Evolutionary conservation across 2,888 invertebrate genomes (phyloP).

Genomic region (Elaeidobius kamerunicus): DNA sequence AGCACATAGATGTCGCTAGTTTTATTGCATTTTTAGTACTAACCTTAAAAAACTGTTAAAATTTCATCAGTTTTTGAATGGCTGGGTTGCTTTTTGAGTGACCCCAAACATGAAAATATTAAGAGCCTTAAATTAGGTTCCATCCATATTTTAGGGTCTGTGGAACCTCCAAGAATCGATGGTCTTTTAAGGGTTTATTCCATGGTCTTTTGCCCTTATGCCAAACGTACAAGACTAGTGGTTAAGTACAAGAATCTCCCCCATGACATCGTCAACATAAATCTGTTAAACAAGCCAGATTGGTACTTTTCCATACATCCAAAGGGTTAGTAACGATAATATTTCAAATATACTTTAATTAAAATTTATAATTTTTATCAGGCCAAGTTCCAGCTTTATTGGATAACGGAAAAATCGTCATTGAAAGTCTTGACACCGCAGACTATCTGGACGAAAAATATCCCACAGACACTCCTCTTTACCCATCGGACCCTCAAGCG

Average conservation of each 20-base stretch:
- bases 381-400: conserved; percentile 54
- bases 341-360: neutral
- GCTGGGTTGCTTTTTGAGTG: too few relatives aligned
- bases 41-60: too few relatives aligned
- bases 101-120: neutral
- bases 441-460: conserved; percentile 56
- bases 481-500: conserved; percentile 47
- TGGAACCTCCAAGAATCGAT: conserved; percentile 57
- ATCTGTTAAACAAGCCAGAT: conserved; percentile 78
- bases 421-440: conserved; percentile 54
- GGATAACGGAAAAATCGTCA: conserved; percentile 49
- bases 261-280: conserved; percentile 70
- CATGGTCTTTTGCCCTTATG: conserved; percentile 83
- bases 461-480: conserved; percentile 49
- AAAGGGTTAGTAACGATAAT: conserved; percentile 47
- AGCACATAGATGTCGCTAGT: too few relatives aligned
- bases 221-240: conserved; percentile 70
- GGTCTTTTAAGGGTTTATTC: conserved; percentile 72
- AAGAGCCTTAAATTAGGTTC: too few relatives aligned
- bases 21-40: too few relatives aligned
- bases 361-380: conserved; percentile 27
- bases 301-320: conserved; percentile 68
- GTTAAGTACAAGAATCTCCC: conserved; percentile 73
- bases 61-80: too few relatives aligned
- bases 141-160: conserved; percentile 56